phyloP scores from a whole-genome alignment of 2,797 vertebrate genomes.

The Hirundo rustica region DNA sequence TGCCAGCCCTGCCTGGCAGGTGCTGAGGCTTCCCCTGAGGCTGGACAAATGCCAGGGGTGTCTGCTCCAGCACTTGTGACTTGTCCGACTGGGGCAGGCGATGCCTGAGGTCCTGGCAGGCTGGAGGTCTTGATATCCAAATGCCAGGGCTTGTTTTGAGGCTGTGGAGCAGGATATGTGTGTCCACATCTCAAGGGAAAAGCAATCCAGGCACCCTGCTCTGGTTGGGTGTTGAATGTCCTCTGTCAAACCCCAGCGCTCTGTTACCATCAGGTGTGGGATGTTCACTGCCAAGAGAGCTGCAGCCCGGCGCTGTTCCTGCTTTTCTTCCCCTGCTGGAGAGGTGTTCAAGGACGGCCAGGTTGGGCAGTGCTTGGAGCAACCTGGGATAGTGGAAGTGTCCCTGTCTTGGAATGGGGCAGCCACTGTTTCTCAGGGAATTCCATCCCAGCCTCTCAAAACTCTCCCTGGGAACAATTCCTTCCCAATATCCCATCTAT shows the following conservation, averaged over 20 bases:
- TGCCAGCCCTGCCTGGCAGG: not conserved
- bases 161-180: too few relatives aligned
- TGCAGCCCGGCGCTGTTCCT: not conserved
- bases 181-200: too few relatives aligned
- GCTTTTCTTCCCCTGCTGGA: not conserved
- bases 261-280: not conserved
- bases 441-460: not conserved
- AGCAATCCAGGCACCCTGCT: too few relatives aligned
- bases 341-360: not conserved
- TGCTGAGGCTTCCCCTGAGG: not conserved
- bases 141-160: too few relatives aligned
- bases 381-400: not conserved
- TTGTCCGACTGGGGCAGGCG: too few relatives aligned
- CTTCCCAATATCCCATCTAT: too few relatives aligned
- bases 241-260: not conserved
- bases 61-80: not conserved
- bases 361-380: not conserved
- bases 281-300: not conserved
- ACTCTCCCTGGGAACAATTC: too few relatives aligned
- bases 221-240: not conserved
- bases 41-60: too few relatives aligned
- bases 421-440: too few relatives aligned
- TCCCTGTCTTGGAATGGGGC: not conserved
- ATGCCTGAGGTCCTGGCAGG: too few relatives aligned
- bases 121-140: too few relatives aligned